Conservation (phyloP, 2,888 invertebrate genomes). For the Xanthia icteritia region DNA sequence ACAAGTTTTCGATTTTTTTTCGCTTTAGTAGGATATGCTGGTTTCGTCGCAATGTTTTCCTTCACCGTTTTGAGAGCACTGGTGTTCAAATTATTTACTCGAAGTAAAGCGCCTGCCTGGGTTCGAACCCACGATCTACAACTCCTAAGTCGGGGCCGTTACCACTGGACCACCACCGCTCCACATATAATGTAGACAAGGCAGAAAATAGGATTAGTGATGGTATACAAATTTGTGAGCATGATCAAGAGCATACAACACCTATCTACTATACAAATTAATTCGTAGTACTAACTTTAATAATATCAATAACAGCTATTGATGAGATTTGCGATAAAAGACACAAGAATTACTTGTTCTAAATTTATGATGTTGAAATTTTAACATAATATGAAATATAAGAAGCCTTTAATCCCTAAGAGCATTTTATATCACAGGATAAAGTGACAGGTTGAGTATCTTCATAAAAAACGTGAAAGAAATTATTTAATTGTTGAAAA, state of each 20-base stretch:
- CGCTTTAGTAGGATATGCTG: too few species aligned
- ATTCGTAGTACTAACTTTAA: neutral
- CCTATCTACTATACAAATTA: neutral
- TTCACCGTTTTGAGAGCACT: too few species aligned
- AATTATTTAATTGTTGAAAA: neutral
- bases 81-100: too few species aligned
- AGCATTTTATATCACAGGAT: neutral
- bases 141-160: too few species aligned
- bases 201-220: neutral
- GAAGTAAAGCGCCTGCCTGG: too few species aligned
- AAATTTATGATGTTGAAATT: neutral
- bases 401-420: neutral
- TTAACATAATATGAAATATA: neutral
- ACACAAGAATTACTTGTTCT: conserved; percentile 6
- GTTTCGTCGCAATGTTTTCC: too few species aligned
- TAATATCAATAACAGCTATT: neutral
- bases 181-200: too few species aligned
- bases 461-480: neutral
- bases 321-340: neutral
- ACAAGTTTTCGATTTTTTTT: too few species aligned
- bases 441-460: neutral
- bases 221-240: neutral
- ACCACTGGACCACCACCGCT: too few species aligned
- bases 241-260: neutral
- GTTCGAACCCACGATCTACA: too few species aligned